Conservation (phyloP, 2,888 invertebrate genomes). For the Liodrosophila aerea region DNA sequence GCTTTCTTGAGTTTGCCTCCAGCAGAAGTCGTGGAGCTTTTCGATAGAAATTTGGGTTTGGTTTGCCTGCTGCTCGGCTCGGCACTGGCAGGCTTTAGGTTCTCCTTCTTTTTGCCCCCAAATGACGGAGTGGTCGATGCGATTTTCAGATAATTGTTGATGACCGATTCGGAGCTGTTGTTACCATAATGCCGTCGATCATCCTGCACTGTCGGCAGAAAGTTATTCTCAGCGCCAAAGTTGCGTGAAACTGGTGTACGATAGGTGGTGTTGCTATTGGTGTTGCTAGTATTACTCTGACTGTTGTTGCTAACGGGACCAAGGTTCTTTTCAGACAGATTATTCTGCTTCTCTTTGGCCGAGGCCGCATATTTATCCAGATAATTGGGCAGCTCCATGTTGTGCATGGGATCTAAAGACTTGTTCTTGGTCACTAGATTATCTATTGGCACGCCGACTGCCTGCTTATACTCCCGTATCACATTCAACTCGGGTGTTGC, state of each 20-base stretch:
- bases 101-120: slow-evolving; percentile 78
- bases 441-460: slow-evolving; percentile 65
- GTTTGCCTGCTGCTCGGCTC: slow-evolving; percentile 26
- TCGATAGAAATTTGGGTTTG: slow-evolving; percentile 38
- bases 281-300: slow-evolving; percentile 2
- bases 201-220: slow-evolving; percentile 59
- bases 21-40: slow-evolving; percentile 10
- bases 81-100: slow-evolving; percentile 64
- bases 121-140: slow-evolving; percentile 63
- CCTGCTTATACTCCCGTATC: slow-evolving; percentile 80
- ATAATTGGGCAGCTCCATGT: slow-evolving; percentile 72
- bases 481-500: slow-evolving; percentile 71
- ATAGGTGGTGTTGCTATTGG: slow-evolving; percentile 18
- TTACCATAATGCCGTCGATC: slow-evolving; percentile 48
- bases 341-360: slow-evolving; percentile 78
- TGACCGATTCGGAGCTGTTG: slow-evolving; percentile 74
- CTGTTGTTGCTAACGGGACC: slow-evolving; percentile 1
- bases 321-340: slow-evolving; percentile 73
- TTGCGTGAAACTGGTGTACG: slow-evolving; percentile 39
- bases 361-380: slow-evolving; percentile 69
- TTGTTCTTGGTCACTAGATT: slow-evolving; percentile 62
- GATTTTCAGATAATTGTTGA: slow-evolving; percentile 81
- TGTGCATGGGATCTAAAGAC: slow-evolving; percentile 55
- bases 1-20: slow-evolving; percentile 66
- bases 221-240: slow-evolving; percentile 70